Base-by-base conservation (phyloP, 1,140 invertebrate genomes). In the Onthophagus taurus region DNA sequence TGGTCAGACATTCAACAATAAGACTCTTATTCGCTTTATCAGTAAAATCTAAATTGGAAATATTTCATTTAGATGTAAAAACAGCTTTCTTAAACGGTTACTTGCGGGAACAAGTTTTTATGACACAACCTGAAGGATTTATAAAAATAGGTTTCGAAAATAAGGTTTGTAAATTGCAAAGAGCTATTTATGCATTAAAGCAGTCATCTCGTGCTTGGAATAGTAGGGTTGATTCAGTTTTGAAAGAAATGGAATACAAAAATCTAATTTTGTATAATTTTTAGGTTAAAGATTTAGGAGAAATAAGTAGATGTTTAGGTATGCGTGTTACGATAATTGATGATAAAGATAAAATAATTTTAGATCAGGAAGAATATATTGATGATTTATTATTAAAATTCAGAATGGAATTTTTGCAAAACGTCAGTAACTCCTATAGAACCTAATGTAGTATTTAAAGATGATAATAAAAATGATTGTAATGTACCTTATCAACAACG, bases 51-150 rank as follows among this genome's bases (percentile, higher is more conserved):
- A 43, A 50, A 37, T 43, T 58, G 44, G 44, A 47, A 7, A 49
- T 58, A 3, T 36, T 12, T 3, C 55, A 64, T 44, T 47, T 63
- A 23, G 62, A 65, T 53, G 58, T 67, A 13, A 50, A 47, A 13
- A 67, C 64, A n/a, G 65, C 62, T 7, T 69, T 60, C 47, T 49
- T 67, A 14, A 55, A 65, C 49, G 56, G 57, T 9, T 37, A 46
- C 12, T 44, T 68, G 31, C 37, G 55, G 16, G 58, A 65, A 52
- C 51, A 46, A 39, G 50, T 66, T n/a, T 65, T 55, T 44, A 36
- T 35, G 7, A 49, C 50, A 33, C 55, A 56, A 45, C 48, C 59
- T 24, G 45, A 52, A 31, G 47, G 34, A 34, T 50, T 48, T 41
- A 19, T 33, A 4, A 41, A 33, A n/a, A 9, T 13, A 14, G 34